Base-by-base conservation (phyloP, 2,888 invertebrate species). In the Clunio marinus region DNA sequence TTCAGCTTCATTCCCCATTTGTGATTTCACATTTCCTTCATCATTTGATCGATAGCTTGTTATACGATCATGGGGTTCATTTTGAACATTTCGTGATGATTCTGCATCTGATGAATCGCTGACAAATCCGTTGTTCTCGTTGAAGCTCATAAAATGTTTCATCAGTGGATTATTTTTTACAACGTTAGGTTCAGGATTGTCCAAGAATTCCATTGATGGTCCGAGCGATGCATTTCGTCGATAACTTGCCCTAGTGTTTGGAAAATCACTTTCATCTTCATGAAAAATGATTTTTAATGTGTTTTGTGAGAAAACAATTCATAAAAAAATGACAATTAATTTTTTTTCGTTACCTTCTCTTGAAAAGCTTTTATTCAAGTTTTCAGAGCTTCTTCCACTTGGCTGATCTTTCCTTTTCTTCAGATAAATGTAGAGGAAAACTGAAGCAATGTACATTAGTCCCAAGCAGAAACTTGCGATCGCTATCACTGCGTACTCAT, bases 401-500 rank as follows among this genome's bases (percentile, higher is more conserved):
- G 70, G 70, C 69, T 74, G 74, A 25, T 74, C 71, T 72, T 85
- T 83, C 45, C 86, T 81, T 77, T 86, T 88, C 73, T 88, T 83
- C 71, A 91, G 84, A 75, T 91, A 89, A 57, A 93, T 77, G 75
- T 91, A 93, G 13, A 93, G 82, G 70, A 91, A 88, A 22, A 93
- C 89, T 3, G 92, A 92, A 0, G 91, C 89, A 17, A 93, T 88
- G 77, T 93, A 93, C 73, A 93, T 88, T 32, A 93, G 81, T 0
- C 91, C 92, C n/a, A 93, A 81, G n/a, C 93, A 81, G 17, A 93
- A 81, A 17, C 92, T 89, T 73, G 90, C 90, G 58, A 91, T 83
- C 28, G 89, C 93, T 69, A 93, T 91, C 0, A 91, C 90, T 20
- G 91, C 84, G 74, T 92, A 92, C 78, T 93, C 92, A 8, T 87